Evolutionary conservation across 2,888 invertebrate genomes (phyloP).

Genomic region (Chrysolina haemoptera): DNA sequence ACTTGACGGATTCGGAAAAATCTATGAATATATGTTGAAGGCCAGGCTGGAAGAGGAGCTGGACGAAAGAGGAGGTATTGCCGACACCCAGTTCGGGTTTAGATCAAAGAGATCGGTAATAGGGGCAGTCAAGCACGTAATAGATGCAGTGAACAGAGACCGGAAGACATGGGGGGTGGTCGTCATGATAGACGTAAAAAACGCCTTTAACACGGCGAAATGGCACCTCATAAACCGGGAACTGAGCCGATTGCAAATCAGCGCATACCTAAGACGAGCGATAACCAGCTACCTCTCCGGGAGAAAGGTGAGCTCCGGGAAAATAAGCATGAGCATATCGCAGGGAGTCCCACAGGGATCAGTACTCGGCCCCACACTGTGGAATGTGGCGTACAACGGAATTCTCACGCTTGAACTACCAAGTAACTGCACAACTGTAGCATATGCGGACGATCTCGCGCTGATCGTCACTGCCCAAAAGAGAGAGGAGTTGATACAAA

Average conservation of each 20-base stretch:
- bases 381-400: not conserved
- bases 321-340: not conserved
- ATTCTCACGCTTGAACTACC: conserved; percentile 5
- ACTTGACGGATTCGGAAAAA: not conserved
- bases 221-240: not conserved
- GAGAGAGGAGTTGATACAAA: not conserved
- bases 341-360: conserved; percentile 6
- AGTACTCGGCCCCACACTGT: not conserved
- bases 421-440: not conserved
- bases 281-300: not conserved
- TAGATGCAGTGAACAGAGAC: not conserved
- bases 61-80: not conserved
- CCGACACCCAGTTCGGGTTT: conserved; percentile 11
- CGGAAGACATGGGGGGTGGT: not conserved
- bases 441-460: not conserved
- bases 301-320: not conserved
- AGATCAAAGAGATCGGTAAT: not conserved
- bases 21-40: conserved; percentile 1
- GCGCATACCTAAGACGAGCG: not conserved
- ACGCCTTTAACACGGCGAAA: conserved; percentile 5
- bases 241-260: not conserved
- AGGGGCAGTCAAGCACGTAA: not conserved
- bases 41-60: conserved; percentile 10
- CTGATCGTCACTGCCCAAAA: not conserved
- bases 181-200: not conserved